Evolutionary conservation across 2,797 vertebrate species (phyloP), one percentile per base, ranked within the genome.

Genomic region (Phoebastria nigripes): DNA sequence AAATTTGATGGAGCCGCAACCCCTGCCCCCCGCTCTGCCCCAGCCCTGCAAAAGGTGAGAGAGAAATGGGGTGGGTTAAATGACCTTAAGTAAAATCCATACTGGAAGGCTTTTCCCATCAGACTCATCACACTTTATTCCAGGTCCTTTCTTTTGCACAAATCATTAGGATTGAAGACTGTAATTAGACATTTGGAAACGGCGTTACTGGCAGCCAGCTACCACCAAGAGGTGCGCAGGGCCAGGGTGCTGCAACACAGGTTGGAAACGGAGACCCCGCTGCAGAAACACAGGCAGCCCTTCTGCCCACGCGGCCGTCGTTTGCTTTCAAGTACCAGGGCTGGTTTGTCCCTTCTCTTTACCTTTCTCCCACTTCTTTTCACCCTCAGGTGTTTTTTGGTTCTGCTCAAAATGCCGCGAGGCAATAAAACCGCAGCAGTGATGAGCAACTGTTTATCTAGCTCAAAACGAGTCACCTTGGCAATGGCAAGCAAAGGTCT

Each of bases 401-500:
- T 39, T 66, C 39, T 42, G 44, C 92, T 94, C 58, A 14, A 55
- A 82, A 78, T 21, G 56, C 82, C 6, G 6, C 42, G 41, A 51
- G 41, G 80, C 47, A 33, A 67, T 52, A 87, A 94, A 73, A 90
- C 41, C 7, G 3, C 85, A 46, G 82, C 72, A 44, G 65, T 0
- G 15, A 62, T 6, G 25, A 84, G 73, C 21, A 2, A 46, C 39
- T 59, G 55, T 52, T 66, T 62, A 81, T 37, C 44, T 15, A 29
- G 66, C 67, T 80, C 46, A 44, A 69, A 74, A 67, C 6, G 12
- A 80, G 92, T 97, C 70, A 21, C 96, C 97, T 19, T 31, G 93
- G 94, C 83, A 97, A 97, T 95, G 0, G 62, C n/a, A 25, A 84
- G 66, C 42, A 78, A 91, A 87, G 71, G 92, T 81, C 72, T 82